These are phyloP conservation scores for Drosophila ohnishii DNA, from an alignment of 1,140 invertebrate genomes.

Conservation along the genomic window DNA sequence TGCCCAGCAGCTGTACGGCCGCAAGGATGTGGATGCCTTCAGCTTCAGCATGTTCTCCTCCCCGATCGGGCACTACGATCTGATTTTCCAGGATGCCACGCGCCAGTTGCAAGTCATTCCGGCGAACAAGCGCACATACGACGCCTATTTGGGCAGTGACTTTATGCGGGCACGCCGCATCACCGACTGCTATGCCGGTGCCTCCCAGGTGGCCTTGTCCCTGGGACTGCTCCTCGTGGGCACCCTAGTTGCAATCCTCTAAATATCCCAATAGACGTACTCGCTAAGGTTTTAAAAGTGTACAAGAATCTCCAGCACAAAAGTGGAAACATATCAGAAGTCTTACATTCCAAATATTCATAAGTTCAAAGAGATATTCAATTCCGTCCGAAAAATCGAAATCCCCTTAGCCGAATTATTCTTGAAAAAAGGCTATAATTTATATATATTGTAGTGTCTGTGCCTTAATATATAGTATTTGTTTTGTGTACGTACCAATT, in stretches of 20 bases:
- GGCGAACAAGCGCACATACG: conserved; percentile 85
- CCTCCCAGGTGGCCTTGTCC: conserved; percentile 60
- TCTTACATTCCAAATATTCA: conserved; percentile 39
- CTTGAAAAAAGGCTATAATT: conserved; percentile 9
- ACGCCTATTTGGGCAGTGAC: conserved; percentile 88
- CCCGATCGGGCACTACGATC: conserved; percentile 89
- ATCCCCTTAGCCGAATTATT: conserved; percentile 5
- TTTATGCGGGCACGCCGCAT: conserved; percentile 90
- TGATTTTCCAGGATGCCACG: conserved; percentile 96
- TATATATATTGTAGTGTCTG: conserved; percentile 21
- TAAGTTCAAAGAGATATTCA: conserved; percentile 14
- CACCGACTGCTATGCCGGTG: conserved; percentile 89
- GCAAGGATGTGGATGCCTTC: conserved; percentile 92
- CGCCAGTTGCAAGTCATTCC: conserved; percentile 90
- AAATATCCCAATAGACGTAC: conserved; percentile 7
- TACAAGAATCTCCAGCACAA: conserved; percentile 48
- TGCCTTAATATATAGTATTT: conserved; percentile 43
- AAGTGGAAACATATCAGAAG: conserved; percentile 37
- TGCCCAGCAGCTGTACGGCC: conserved; percentile 94
- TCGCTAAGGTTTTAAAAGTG: conserved; percentile 19
- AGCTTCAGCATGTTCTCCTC: conserved; percentile 96
- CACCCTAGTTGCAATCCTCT: conserved; percentile 46
- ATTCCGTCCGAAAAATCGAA: conserved; percentile 22
- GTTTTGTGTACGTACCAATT: conserved; percentile 46
- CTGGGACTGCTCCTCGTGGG: conserved; percentile 47